Base-by-base conservation (phyloP, 2,797 vertebrate species). In the Thalassophryne amazonica region DNA sequence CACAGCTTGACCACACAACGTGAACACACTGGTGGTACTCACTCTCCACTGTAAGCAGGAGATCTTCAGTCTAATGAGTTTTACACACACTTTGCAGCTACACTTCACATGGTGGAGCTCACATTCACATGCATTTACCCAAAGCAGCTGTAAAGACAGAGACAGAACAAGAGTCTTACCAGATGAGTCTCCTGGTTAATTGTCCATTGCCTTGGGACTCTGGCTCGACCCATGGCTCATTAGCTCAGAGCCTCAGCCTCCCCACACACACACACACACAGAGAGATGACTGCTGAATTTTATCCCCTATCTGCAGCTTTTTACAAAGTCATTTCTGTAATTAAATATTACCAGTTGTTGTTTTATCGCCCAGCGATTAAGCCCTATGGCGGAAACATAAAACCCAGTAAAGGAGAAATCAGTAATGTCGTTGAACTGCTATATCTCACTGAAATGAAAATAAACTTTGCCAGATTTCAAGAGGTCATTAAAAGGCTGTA, bases 101-200 rank as follows among this genome's bases (percentile, higher is more conserved):
- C n/a, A 4, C 43, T 64, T 60, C 34, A 48, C 58, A 49, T 18
- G 13, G n/a, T 38, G 30, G 16, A 3, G 39, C 53, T 16, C 7
- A 19, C 42, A 33, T 63, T 55, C 41, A 24, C 13, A 27, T 31
- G 24, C 33, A 11, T 54, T 61, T 46, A 35, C 16, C 16, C 41
- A 50, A 34, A 61, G 53, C 27, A 37, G 43, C 37, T n/a, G 3
- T 10, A 59, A 61, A 61, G 35, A 60, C 8, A 13, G 29, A 40
- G 17, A 23, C 34, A 22, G 15, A 35, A 22, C 31, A 17, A 38
- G 14, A 38, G 42, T 43, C 35, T 56, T n/a, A n/a, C n/a, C 50
- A 45, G 70, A 81, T 45, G 69, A 76, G 51, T 64, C 74, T 71
- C 31, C 47, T 63, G 76, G 52, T 78, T 87, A 83, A 78, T 83